Percentiles rank a stretch among this genome's conserved stretches.
These are phyloP conservation scores for Cosmopolites sordidus DNA, from an alignment of 2,888 invertebrate genomes.

Conservation along the genomic window DNA sequence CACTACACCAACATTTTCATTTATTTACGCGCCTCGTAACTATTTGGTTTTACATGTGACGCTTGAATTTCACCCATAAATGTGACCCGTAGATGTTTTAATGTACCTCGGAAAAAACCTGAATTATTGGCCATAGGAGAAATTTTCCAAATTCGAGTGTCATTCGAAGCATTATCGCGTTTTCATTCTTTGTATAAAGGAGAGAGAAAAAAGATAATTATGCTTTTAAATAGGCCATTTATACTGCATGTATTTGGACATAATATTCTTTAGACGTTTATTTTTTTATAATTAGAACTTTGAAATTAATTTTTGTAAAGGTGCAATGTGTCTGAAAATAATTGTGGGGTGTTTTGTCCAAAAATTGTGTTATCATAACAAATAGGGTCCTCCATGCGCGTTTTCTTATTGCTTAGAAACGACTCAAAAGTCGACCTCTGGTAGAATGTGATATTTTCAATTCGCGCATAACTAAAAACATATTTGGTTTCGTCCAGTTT, in stretches of 20 bases:
- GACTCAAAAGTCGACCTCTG: too few relatives aligned
- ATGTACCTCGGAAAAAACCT: not conserved
- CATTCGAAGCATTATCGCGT: not conserved
- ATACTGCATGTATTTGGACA: slow-evolving; percentile 10
- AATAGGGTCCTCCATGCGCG: too few relatives aligned
- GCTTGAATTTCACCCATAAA: not conserved
- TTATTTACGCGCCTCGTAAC: too few relatives aligned
- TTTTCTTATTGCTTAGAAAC: too few relatives aligned
- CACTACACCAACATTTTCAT: too few relatives aligned
- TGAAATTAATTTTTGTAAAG: not conserved
- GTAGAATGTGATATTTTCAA: too few relatives aligned
- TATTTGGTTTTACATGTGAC: not conserved
- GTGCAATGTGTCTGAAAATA: too few relatives aligned
- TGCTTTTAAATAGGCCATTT: slow-evolving; percentile 17
- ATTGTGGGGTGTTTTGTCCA: too few relatives aligned
- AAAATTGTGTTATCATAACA: too few relatives aligned
- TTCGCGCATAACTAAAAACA: too few relatives aligned
- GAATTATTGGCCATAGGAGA: not conserved
- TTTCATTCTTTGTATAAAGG: slow-evolving; percentile 15
- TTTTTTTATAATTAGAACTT: slow-evolving; percentile 2
- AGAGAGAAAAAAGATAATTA: slow-evolving; percentile 23
- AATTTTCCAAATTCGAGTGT: not conserved
- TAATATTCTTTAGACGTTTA: slow-evolving; percentile 3
- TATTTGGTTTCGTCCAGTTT: too few relatives aligned
- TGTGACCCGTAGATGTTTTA: not conserved